phyloP scores from a whole-genome alignment of 2,113 vertebrate genomes.

The Laterallus jamaicensis region DNA sequence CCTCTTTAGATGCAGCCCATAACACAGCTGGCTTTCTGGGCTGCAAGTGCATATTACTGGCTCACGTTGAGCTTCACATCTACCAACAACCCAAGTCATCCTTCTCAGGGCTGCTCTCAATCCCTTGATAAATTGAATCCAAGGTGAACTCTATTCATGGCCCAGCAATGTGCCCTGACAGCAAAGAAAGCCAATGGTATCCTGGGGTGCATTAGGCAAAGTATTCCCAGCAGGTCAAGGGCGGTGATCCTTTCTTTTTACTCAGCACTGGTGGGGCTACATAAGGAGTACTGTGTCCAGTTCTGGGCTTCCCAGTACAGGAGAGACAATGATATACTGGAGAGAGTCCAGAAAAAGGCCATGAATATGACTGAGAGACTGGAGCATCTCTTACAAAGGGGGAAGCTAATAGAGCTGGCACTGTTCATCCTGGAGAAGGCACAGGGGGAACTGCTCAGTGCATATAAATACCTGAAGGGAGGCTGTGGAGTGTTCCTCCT shows the following conservation, averaged over 20 bases:
- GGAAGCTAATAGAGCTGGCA: background rate
- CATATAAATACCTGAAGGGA: background rate
- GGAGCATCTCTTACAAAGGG: background rate
- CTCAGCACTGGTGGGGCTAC: background rate
- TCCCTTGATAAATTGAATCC: too few relatives aligned
- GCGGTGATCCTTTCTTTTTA: background rate
- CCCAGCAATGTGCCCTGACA: background rate
- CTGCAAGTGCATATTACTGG: too few relatives aligned
- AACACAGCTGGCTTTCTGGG: too few relatives aligned
- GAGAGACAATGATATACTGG: background rate
- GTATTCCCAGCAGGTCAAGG: background rate
- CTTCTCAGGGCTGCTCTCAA: too few relatives aligned
- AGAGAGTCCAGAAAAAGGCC: background rate
- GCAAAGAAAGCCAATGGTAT: background rate
- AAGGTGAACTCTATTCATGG: background rate
- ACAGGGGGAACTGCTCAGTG: background rate
- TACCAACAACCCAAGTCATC: too few relatives aligned
- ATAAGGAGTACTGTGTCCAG: background rate
- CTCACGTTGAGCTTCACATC: too few relatives aligned
- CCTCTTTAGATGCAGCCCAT: too few relatives aligned
- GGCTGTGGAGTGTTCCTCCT: background rate
- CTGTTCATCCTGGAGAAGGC: background rate
- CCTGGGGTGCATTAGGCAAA: background rate
- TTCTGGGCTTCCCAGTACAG: background rate
- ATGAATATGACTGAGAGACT: background rate